Evolutionary conservation across 2,113 vertebrate species (phyloP), one percentile per base, ranked within the genome.

Genomic region (Talpa occidentalis): DNA sequence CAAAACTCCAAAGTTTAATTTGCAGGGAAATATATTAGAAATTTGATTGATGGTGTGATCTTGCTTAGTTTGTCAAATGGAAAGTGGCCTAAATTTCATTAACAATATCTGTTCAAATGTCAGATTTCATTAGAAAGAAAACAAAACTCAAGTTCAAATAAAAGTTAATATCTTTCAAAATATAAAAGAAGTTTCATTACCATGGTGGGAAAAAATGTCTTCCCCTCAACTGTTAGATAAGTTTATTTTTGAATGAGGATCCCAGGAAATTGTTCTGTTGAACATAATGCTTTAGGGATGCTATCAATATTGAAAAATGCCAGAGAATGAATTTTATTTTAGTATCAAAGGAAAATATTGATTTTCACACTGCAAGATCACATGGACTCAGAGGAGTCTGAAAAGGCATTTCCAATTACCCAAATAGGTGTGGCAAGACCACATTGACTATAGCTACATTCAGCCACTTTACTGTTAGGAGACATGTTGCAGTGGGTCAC

Each of bases 1-100:
- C 94, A 94, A 95, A 96, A 35, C 14, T 94, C 96, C 90, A 97
- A 96, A 88, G 22, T 76, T 97, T 80, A 76, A 90, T 91, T 97
- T 96, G 40, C 42, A 70, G 14, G 62, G 47, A 69, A 93, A 96
- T 97, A 90, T 77, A 80, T 62, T 94, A 76, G 24, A 79, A 97
- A 66, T 56, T 8, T 94, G 96, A 96, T n/a, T 95, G 70, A 96
- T 54, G 47, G 47, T 86, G 88, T 91, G n/a, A 84, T 97, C 92
- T 96, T 76, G n/a, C 59, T 52, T 26, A 70, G 28, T 85, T 85
- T 95, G 54, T 90, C 90, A 91, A 96, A 85, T 90, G 85, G 91
- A 97, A 96, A 15, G 30, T 80, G 83, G 59, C 49, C 89, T 47
- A 22, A 67, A 95, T 30, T 88, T 94, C 96, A 44, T 96, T 91